phyloP scores from a whole-genome alignment of 2,888 invertebrate genomes.

The Cordilura impudica region DNA sequence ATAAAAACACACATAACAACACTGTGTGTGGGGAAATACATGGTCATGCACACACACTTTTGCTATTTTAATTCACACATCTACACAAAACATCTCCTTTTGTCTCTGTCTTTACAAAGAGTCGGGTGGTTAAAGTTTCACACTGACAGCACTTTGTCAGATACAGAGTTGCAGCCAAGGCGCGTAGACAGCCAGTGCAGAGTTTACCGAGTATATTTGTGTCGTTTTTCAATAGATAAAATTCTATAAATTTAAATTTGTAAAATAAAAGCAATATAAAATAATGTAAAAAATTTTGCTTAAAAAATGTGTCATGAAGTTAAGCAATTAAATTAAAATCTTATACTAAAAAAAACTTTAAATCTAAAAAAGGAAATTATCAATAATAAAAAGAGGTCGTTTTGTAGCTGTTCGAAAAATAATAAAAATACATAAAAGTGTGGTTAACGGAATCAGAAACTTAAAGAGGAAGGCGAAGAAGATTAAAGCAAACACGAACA shows the following conservation, averaged over 20 bases:
- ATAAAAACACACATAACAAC: constrained; percentile 20
- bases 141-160: constrained; percentile 56
- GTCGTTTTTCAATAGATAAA: constrained; percentile 28
- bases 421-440: constrained; percentile 43
- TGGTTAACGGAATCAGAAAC: constrained; percentile 25
- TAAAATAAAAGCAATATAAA: background rate
- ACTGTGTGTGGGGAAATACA: constrained; percentile 47
- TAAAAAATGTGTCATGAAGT: background rate
- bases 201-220: constrained; percentile 12
- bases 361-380: constrained; percentile 42
- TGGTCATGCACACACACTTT: constrained; percentile 18
- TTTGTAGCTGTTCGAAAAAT: constrained; percentile 43
- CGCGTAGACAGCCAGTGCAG: constrained; percentile 46
- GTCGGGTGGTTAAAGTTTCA: constrained; percentile 27
- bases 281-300: background rate
- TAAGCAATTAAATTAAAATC: background rate
- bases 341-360: constrained; percentile 7
- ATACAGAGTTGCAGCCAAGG: constrained; percentile 60
- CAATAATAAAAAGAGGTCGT: constrained; percentile 55
- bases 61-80: background rate
- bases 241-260: constrained; percentile 13
- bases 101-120: constrained; percentile 29
- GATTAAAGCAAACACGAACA: constrained; percentile 46
- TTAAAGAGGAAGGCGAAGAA: constrained; percentile 27
- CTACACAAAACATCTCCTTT: background rate